Conservation (phyloP, 2,888 invertebrate species). For the Protonemura montana region DNA sequence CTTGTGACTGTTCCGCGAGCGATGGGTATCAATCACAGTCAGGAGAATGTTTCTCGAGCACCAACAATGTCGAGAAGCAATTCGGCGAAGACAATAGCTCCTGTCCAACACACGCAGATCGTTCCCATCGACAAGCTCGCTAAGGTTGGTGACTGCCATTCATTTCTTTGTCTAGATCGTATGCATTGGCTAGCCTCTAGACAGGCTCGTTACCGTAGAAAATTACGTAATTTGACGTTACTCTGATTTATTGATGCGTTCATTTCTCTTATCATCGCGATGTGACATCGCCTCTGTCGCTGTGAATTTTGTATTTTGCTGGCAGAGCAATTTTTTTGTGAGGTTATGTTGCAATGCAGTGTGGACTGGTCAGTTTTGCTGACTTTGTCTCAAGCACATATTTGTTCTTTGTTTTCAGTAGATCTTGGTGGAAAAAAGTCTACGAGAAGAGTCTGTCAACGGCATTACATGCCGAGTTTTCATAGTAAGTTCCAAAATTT, state of each 20-base stretch:
- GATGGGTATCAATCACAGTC: conserved; percentile 52
- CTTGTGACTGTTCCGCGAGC: not conserved
- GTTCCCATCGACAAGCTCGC: conserved; percentile 78
- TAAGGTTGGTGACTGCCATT: conserved; percentile 64
- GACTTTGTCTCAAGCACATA: not conserved
- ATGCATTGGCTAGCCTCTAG: not conserved
- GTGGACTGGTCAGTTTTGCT: not conserved
- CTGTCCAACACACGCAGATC: conserved; percentile 66
- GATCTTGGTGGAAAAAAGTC: conserved; percentile 74
- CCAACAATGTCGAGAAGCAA: conserved; percentile 65
- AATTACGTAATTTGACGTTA: not conserved
- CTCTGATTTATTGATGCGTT: conserved; percentile 7
- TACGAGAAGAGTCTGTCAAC: conserved; percentile 73
- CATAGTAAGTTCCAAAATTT: conserved; percentile 48
- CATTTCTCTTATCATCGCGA: not conserved
- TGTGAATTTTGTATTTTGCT: not conserved
- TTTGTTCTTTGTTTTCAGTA: conserved; percentile 58
- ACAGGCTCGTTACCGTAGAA: not conserved
- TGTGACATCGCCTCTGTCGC: not conserved
- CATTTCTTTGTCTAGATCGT: conserved; percentile 40
- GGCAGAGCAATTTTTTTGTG: not conserved
- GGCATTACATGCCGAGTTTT: conserved; percentile 66
- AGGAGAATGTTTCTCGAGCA: conserved; percentile 48
- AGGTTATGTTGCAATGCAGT: not conserved
- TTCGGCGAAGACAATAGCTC: conserved; percentile 73